Base-by-base conservation (phyloP, 2,888 invertebrate species). In the Volucella inanis region DNA sequence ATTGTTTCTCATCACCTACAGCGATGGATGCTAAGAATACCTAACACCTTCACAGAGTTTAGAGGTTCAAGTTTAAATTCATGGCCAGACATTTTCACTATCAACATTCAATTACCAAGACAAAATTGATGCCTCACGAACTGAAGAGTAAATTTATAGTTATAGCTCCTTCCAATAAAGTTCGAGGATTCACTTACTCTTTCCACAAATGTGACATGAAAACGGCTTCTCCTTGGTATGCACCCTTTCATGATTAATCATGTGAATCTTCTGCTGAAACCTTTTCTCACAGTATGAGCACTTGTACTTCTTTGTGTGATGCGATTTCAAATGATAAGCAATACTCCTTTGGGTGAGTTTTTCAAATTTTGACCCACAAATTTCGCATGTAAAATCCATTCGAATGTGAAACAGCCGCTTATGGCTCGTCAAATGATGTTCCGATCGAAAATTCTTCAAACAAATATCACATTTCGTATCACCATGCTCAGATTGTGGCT, bases 141-240 rank as follows among this genome's bases (percentile, higher is more conserved):
- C 31, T 4, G 6, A 31, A 31, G 31, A 31, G 31, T 31, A 31
- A 31, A 31, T 6, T 6, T 6, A 31, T 6, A 31, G 1, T 6
- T 31, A 31, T 6, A 31, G 31, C 6, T 6, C 6, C 6, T 6
- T 31, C 0, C 6, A 31, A 31, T 6, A 6, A 54, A 31, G 22
- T 15, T 38, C 3, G 12, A n/a, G n/a, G 31, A 15, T 3, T n/a
- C 31, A 76, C 83, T 81, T 45, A 79, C 84, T 74, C 55, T 89
- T 89, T 38, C 88, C 88, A 62, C 89, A 89, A 10, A 87, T 54
- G 54, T 88, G 86, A 74, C 89, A 89, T n/a, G 76, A 76, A 72
- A 88, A 89, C 4, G 89, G 89, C 47, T 87, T 88, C 54, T 89
- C 89, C 47, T 88, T 88, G 2, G 89, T 88, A 49, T 89, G 89